A percentile compares a stretch with the other conserved stretches of the same genome.
phyloP scores from a whole-genome alignment of 1,140 invertebrate genomes.

The Coptotermes formosanus region DNA sequence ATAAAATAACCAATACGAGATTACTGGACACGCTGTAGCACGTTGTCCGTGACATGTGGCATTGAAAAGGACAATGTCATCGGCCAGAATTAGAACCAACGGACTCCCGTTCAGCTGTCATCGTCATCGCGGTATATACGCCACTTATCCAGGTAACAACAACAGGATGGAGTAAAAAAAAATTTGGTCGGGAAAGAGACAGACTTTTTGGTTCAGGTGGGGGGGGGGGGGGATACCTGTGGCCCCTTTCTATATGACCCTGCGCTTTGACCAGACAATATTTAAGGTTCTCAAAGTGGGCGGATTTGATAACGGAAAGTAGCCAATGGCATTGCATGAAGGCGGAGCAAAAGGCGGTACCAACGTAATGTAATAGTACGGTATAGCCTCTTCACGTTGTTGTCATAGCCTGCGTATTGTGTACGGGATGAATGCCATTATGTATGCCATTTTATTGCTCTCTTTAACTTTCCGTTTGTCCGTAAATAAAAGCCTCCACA shows the following conservation, averaged over 20 bases:
- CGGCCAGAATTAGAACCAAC: background rate
- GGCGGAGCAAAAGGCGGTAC: background rate
- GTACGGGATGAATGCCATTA: background rate
- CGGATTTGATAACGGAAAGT: background rate
- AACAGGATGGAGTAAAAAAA: background rate
- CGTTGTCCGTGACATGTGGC: conserved; percentile 1
- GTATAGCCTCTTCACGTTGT: conserved; percentile 3
- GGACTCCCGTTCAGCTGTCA: background rate
- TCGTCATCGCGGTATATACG: background rate
- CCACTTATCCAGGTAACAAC: background rate
- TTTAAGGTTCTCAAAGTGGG: conserved; percentile 6
- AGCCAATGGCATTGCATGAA: background rate
- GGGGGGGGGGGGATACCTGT: background rate
- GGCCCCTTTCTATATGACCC: background rate
- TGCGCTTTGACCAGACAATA: conserved; percentile 17
- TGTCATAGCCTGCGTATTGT: background rate
- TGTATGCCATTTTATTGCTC: background rate
- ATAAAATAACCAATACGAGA: background rate
- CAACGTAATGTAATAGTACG: background rate
- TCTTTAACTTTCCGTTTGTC: background rate
- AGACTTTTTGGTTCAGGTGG: background rate
- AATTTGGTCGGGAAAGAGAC: background rate
- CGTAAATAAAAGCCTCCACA: background rate
- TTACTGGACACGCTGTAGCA: background rate
- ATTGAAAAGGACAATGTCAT: background rate